phyloP scores from a whole-genome alignment of 2,797 vertebrate genomes.

The Onychomys leucogaster region DNA sequence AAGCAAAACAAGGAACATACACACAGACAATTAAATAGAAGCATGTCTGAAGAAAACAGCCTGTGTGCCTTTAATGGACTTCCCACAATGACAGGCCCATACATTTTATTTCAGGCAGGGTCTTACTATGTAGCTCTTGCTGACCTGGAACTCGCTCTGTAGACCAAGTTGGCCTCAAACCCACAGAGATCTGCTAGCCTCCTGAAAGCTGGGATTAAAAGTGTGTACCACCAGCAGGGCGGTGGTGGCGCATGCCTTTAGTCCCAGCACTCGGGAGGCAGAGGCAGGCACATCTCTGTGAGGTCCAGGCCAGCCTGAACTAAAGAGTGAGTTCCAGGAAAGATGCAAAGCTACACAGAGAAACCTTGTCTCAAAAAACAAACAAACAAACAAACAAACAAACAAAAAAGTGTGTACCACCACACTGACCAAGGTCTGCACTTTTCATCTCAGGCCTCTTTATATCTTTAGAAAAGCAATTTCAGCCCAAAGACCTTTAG shows the following conservation, averaged over 20 bases:
- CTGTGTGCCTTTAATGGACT: background rate
- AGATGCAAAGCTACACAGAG: too few species aligned
- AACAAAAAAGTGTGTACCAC: background rate
- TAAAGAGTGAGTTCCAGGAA: too few species aligned
- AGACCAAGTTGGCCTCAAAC: background rate
- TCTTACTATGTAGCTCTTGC: background rate
- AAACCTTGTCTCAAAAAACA: too few species aligned
- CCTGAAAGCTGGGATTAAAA: background rate
- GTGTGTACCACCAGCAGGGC: too few species aligned
- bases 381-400: too few species aligned
- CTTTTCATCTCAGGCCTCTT: background rate
- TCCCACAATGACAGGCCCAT: background rate
- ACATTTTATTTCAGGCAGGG: background rate
- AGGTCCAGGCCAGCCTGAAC: too few species aligned
- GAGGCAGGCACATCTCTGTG: too few species aligned
- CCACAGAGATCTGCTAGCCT: background rate
- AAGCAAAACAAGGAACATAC: background rate
- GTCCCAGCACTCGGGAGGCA: too few species aligned
- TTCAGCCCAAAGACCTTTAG: background rate
- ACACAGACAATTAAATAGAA: background rate
- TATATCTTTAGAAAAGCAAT: slow-evolving; percentile 1
- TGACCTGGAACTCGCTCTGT: background rate
- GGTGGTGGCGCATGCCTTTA: too few species aligned
- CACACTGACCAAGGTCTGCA: background rate
- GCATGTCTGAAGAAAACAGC: background rate